Percentiles rank a stretch among this genome's conserved stretches.
Conservation (phyloP, 1,140 invertebrate genomes). For the Drosophila azteca region DNA sequence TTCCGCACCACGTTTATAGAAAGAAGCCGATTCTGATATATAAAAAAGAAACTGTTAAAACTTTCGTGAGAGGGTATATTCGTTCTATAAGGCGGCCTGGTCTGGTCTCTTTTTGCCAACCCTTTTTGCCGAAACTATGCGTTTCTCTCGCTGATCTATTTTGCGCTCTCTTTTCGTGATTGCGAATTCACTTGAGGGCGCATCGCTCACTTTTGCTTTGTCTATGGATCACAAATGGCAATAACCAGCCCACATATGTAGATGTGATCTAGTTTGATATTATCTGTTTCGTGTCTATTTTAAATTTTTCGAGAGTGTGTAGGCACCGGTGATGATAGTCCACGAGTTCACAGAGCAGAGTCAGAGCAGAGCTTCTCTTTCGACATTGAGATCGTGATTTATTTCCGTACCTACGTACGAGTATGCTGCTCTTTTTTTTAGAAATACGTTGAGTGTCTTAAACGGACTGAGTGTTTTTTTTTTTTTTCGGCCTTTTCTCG, state of each 20-base stretch:
- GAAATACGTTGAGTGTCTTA: slow-evolving; percentile 7
- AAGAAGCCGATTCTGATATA: too few species aligned
- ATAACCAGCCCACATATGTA: too few species aligned
- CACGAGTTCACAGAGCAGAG: slow-evolving; percentile 25
- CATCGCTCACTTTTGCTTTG: too few species aligned
- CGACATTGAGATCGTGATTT: slow-evolving; percentile 49
- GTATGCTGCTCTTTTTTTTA: slow-evolving; percentile 26
- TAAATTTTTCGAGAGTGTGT: slow-evolving; percentile 26
- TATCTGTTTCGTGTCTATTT: not conserved
- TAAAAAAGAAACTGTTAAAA: not conserved
- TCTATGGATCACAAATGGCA: too few species aligned
- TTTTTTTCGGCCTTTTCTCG: slow-evolving; percentile 18
- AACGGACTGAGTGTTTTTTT: slow-evolving; percentile 7
- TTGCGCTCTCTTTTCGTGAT: too few species aligned
- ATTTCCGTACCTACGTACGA: slow-evolving; percentile 23
- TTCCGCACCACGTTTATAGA: not conserved
- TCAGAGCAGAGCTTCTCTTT: slow-evolving; percentile 24
- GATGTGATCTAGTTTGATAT: not conserved
- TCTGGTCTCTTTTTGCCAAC: too few species aligned
- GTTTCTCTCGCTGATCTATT: too few species aligned
- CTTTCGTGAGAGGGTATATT: not conserved
- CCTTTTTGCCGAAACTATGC: too few species aligned
- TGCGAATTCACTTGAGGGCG: too few species aligned
- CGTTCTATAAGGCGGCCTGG: too few species aligned
- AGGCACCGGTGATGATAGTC: not conserved